phyloP scores from a whole-genome alignment of 2,113 vertebrate genomes.

The Athene cunicularia region DNA sequence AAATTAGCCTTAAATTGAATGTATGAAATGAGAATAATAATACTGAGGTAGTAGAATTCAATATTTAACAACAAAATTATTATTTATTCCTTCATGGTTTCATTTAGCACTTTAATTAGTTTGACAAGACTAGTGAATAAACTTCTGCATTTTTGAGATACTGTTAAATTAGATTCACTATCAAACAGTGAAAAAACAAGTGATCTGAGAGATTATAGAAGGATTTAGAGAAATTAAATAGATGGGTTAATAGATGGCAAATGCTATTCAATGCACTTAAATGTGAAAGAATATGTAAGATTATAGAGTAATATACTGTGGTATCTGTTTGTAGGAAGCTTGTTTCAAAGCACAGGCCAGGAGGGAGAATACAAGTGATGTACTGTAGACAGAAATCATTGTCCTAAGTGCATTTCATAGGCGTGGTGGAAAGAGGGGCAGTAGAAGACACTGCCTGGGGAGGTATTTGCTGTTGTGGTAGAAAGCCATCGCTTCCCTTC shows the following conservation, averaged over 20 bases:
- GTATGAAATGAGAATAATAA: neutral
- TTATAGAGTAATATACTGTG: neutral
- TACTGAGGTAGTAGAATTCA: neutral
- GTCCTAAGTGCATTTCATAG: neutral
- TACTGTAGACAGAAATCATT: neutral
- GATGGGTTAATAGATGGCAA: neutral
- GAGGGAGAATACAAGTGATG: neutral
- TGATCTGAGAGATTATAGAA: neutral
- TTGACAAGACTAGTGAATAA: neutral
- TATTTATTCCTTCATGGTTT: neutral
- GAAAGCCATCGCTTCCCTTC: neutral
- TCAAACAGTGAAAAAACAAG: neutral
- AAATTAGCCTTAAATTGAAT: neutral
- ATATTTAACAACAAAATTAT: neutral
- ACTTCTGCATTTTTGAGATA: neutral
- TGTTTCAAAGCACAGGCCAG: neutral
- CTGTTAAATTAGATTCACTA: neutral
- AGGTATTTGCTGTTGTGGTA: neutral
- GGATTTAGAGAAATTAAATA: slow-evolving; percentile 7
- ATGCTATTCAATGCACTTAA: neutral
- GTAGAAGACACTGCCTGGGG: neutral
- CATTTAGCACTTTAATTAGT: neutral
- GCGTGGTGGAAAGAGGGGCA: neutral
- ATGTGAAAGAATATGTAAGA: neutral
- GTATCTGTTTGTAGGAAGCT: neutral